These are phyloP conservation scores for Sylvilagus floridanus DNA, from an alignment of 2,797 vertebrate species.

Conservation along the genomic window DNA sequence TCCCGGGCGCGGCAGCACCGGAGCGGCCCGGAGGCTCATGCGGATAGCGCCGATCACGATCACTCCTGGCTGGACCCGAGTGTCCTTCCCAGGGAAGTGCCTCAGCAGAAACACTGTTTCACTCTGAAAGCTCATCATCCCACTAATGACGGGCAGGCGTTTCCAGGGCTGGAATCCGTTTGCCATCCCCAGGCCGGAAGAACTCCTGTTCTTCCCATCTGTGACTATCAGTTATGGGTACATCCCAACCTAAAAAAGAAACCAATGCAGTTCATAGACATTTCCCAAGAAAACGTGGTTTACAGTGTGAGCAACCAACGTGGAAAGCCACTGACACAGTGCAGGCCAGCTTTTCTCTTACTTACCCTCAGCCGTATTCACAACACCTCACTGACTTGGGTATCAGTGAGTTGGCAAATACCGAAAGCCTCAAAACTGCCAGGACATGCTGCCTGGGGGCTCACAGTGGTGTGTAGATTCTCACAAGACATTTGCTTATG, in stretches of 20 bases:
- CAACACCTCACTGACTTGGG: background rate
- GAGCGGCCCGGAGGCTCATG: background rate
- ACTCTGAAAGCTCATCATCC: background rate
- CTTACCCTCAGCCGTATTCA: background rate
- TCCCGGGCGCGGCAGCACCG: background rate
- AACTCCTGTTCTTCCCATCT: background rate
- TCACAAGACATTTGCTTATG: too few relatives aligned
- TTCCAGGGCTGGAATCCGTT: background rate
- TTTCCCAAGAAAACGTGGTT: background rate
- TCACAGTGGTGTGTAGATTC: background rate
- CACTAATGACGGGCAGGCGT: background rate
- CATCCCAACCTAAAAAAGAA: background rate
- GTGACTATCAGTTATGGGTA: background rate
- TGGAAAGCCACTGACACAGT: background rate
- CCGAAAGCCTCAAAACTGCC: background rate
- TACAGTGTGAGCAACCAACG: background rate
- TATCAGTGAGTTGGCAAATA: background rate
- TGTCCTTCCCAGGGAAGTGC: background rate
- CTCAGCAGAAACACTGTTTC: background rate
- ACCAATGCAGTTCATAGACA: background rate
- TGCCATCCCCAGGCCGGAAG: background rate
- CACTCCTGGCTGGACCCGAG: background rate
- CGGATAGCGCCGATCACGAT: too few relatives aligned
- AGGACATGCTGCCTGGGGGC: background rate
- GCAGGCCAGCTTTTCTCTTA: background rate